phyloP scores from a whole-genome alignment of 2,797 vertebrate species.

The Coccyzus lansbergi region DNA sequence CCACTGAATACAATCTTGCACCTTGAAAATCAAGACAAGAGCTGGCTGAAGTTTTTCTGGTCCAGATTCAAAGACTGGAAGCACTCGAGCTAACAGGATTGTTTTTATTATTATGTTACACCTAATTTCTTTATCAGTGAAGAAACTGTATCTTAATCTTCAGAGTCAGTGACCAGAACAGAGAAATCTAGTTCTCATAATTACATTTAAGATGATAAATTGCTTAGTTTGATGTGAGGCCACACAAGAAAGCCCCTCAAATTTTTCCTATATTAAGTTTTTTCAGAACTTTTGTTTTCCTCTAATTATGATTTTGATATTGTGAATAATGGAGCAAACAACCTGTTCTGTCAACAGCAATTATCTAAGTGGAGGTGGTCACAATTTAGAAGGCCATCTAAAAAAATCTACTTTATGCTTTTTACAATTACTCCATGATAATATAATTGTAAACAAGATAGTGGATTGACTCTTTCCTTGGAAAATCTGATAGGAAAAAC shows the following conservation, averaged over 20 bases:
- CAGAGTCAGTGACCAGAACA: not conserved
- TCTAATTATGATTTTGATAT: not conserved
- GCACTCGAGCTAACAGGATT: not conserved
- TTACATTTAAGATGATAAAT: not conserved
- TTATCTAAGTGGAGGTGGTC: not conserved
- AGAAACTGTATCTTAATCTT: not conserved
- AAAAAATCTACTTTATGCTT: not conserved
- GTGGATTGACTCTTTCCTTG: not conserved
- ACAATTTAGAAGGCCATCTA: not conserved
- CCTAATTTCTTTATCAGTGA: not conserved
- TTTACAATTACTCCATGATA: not conserved
- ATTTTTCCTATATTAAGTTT: not conserved
- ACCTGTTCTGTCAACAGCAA: not conserved
- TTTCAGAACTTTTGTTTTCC: not conserved
- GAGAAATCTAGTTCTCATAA: not conserved
- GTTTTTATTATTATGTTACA: conserved; percentile 5
- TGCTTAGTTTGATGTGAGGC: not conserved
- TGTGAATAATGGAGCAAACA: not conserved
- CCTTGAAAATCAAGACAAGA: not conserved
- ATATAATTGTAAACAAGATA: not conserved
- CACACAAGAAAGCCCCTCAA: not conserved
- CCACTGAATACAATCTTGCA: not conserved
- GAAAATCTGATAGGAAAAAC: not conserved
- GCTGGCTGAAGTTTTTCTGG: not conserved
- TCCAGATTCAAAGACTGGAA: not conserved